Evolutionary conservation across 2,888 invertebrate species (phyloP), one percentile per base, ranked within the genome.

Genomic region (Drosophila kanekoi): DNA sequence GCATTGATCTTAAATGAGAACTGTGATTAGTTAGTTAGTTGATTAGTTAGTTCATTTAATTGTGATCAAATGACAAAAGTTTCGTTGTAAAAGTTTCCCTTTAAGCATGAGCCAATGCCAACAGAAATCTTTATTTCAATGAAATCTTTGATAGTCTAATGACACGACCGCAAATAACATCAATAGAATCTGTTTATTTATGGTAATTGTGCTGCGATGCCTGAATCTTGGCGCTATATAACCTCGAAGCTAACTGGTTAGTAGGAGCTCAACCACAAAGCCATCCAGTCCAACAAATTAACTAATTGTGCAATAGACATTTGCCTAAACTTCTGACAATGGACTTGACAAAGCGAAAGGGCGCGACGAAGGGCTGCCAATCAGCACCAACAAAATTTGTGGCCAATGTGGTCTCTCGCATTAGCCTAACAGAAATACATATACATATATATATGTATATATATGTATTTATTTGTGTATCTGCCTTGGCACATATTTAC

Each of bases 271-370:
- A 38, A 16, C 16, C 48, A 43, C 41, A 20, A 28, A 35, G n/a
- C 41, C 63, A 35, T 28, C 28, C 28, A 28, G 11, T 5, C 23
- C 49, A 40, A 35, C 51, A 73, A 65, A 72, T 77, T 52, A 53
- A 64, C 59, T 77, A 77, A 80, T 78, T 73, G 73, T 60, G 44
- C 38, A 41, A 43, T 37, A 35, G 59, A 33, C 48, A 60, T 61
- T 57, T 56, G 49, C 28, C 18, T 32, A 13, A 40, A 71, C 49
- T 76, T 45, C 43, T 47, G 41, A 37, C 59, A 70, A 60, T 38
- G 14, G 45, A 16, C 8, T 35, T 13, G 28, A 18, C 53, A 59
- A 44, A 54, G 14, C 4, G 6, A 10, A 2, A 32, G n/a, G 11
- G 18, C 28, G 18, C 2, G 11, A 16, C 18, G 20, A 20, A 5